Conservation (phyloP, 2,888 invertebrate species). For the Drosophila sordidula region DNA sequence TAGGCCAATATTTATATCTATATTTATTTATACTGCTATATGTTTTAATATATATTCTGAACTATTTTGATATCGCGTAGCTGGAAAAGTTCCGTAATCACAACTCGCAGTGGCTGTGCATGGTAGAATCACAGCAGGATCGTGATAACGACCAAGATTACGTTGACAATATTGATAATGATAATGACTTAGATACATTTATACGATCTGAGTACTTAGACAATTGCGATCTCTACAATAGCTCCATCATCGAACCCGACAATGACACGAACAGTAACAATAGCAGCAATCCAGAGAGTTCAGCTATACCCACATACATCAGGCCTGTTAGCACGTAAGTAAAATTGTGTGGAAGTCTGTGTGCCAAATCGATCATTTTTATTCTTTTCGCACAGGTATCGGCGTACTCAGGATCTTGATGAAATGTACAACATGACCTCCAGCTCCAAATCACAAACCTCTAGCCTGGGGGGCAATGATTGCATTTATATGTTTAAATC, state of each 20-base stretch:
- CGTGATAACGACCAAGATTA: constrained; percentile 86
- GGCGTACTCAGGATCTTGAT: constrained; percentile 86
- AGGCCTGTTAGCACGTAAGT: constrained; percentile 86
- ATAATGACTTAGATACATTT: constrained; percentile 90
- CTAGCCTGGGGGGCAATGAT: constrained; percentile 78
- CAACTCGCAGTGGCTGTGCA: constrained; percentile 99
- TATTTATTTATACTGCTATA: too few relatives aligned
- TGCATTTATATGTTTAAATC: constrained; percentile 61
- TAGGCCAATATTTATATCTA: too few relatives aligned
- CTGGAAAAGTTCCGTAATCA: constrained; percentile 98
- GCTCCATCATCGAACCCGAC: constrained; percentile 77
- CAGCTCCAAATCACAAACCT: constrained; percentile 84
- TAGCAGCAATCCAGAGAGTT: constrained; percentile 82
- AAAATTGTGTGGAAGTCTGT: neutral
- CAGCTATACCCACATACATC: constrained; percentile 84
- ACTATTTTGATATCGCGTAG: constrained; percentile 68
- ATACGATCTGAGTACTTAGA: constrained; percentile 90
- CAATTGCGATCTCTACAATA: constrained; percentile 86
- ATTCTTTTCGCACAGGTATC: constrained; percentile 83
- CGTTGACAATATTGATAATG: constrained; percentile 86
- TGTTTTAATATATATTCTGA: neutral
- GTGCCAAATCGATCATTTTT: neutral
- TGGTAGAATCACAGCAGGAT: constrained; percentile 91
- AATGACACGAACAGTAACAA: constrained; percentile 82
- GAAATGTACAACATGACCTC: constrained; percentile 86